Conservation (phyloP, 64 coral and sea anemone species). For the Catalaphyllia jardinei region DNA sequence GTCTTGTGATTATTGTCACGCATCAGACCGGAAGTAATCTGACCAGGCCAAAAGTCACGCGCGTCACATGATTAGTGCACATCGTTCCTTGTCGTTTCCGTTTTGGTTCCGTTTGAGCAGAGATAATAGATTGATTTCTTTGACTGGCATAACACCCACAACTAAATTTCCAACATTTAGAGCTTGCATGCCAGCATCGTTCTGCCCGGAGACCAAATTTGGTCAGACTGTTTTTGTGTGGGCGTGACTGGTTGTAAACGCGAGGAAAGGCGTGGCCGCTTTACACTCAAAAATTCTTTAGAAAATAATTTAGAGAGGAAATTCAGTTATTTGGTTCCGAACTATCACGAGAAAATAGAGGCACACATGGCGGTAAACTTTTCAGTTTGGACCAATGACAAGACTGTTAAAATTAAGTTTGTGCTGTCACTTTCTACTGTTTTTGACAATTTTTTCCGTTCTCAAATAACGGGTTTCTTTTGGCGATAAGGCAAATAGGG, state of each 20-base stretch:
- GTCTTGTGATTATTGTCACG: conserved; percentile 3
- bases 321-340: neutral
- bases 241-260: no score
- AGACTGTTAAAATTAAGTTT: no score
- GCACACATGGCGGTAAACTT: no score
- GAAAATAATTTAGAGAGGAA: neutral
- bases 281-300: neutral
- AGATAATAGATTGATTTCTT: neutral
- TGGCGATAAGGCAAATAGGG: no score
- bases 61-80: neutral
- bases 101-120: neutral
- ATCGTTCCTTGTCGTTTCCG: neutral
- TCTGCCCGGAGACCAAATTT: neutral
- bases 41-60: neutral
- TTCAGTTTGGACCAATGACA: no score
- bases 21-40: neutral
- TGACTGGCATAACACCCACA: neutral
- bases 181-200: neutral
- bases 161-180: neutral
- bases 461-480: no score
- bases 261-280: neutral
- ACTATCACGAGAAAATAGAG: neutral
- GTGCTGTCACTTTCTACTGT: no score
- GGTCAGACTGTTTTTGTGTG: neutral
- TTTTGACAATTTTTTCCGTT: no score